Conservation (phyloP, 2,113 vertebrate genomes). For the Balaeniceps rex region DNA sequence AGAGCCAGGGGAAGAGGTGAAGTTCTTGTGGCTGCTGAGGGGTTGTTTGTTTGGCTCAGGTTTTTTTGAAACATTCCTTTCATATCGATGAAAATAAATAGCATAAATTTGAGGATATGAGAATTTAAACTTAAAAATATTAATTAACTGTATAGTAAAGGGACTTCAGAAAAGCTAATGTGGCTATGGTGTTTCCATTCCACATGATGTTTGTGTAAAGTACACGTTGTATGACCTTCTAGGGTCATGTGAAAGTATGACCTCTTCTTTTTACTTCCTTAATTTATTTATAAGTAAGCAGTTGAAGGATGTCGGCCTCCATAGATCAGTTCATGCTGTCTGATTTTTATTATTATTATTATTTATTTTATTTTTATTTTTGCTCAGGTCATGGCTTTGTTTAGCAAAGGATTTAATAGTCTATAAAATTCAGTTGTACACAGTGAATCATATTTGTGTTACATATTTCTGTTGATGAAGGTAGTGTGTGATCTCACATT, state of each 20-base stretch:
- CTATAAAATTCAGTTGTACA: not conserved
- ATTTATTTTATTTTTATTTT: not conserved
- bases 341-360: not conserved
- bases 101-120: not conserved
- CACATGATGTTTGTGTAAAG: not conserved
- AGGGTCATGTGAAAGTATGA: constrained; percentile 18
- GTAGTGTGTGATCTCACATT: not conserved
- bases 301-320: not conserved
- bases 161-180: not conserved
- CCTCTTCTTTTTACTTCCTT: constrained; percentile 10
- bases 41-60: not conserved
- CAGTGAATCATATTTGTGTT: not conserved
- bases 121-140: not conserved
- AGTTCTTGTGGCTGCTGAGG: not conserved
- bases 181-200: not conserved
- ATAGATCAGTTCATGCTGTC: not conserved
- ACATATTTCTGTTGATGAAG: not conserved
- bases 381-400: not conserved
- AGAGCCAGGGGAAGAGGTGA: not conserved
- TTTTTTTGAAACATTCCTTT: not conserved
- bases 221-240: not conserved
- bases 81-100: not conserved
- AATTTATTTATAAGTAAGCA: constrained; percentile 8
- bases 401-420: not conserved
- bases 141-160: not conserved